A percentile compares a stretch with the other conserved stretches of the same genome.
Conservation (phyloP, 2,888 invertebrate species). For the Drosophila kambysellisi region DNA sequence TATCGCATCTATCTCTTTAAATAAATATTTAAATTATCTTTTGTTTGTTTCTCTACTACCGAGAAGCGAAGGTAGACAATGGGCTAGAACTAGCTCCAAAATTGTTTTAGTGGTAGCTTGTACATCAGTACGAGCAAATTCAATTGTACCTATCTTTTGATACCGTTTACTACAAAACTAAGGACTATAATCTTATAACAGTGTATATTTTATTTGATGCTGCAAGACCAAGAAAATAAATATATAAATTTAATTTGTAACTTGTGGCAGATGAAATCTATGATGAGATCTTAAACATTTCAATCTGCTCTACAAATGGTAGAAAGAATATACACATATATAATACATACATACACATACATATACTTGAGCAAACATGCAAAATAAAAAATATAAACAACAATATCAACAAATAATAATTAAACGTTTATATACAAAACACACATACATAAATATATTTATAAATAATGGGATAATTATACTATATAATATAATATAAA, state of each 20-base stretch:
- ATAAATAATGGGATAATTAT: conserved; percentile 73
- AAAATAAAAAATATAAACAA: conserved; percentile 34
- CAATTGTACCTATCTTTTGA: conserved; percentile 82
- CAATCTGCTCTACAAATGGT: conserved; percentile 53
- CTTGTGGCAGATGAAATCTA: conserved; percentile 31
- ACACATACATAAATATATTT: conserved; percentile 68
- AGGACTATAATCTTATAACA: conserved; percentile 79
- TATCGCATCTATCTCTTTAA: conserved; percentile 2
- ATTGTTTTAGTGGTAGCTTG: conserved; percentile 72
- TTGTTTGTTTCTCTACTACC: conserved; percentile 23
- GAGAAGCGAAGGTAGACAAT: conserved; percentile 24
- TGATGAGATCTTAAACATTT: conserved; percentile 53
- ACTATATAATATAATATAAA: conserved; percentile 64
- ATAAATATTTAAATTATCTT: conserved; percentile 11
- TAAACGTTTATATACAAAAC: conserved; percentile 67
- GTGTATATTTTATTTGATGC: conserved; percentile 56
- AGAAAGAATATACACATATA: conserved; percentile 42
- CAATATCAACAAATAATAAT: conserved; percentile 55
- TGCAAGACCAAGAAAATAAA: conserved; percentile 57
- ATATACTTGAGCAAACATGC: conserved; percentile 50
- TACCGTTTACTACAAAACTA: conserved; percentile 82
- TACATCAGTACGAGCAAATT: conserved; percentile 61
- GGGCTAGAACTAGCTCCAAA: conserved; percentile 29
- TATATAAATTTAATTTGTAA: conserved; percentile 35
- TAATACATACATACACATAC: conserved; percentile 39